Evolutionary conservation across 2,113 vertebrate genomes (phyloP).

Genomic region (Colinus virginianus): DNA sequence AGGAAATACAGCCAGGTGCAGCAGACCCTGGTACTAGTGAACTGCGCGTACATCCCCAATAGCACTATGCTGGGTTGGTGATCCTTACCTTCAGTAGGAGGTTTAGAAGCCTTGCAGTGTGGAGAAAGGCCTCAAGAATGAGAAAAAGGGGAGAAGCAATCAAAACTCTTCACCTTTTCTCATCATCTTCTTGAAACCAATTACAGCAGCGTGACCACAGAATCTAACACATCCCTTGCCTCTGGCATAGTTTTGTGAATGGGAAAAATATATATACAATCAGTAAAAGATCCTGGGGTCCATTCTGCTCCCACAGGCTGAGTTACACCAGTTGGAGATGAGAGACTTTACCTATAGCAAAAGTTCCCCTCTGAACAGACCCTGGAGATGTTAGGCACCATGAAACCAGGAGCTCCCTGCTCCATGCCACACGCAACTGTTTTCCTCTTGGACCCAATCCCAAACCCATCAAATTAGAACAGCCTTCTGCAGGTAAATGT

Average conservation of each 20-base stretch:
- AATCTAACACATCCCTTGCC: not conserved
- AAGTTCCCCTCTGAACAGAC: not conserved
- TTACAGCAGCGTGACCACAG: not conserved
- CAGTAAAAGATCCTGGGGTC: not conserved
- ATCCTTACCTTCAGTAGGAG: not conserved
- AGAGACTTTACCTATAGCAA: not conserved
- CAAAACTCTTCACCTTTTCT: not conserved
- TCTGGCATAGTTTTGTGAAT: not conserved
- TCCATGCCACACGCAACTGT: rapidly evolving
- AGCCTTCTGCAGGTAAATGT: not conserved
- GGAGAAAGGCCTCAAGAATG: not conserved
- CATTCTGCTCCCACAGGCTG: not conserved
- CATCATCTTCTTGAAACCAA: not conserved
- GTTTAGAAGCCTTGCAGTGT: not conserved
- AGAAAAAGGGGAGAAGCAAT: not conserved
- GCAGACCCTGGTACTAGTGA: not conserved
- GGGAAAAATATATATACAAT: not conserved
- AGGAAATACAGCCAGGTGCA: not conserved
- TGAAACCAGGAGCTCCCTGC: not conserved
- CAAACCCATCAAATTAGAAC: not conserved
- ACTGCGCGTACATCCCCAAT: not conserved
- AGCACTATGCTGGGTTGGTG: not conserved
- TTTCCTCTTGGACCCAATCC: not conserved
- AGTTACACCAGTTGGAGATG: rapidly evolving
- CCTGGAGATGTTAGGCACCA: not conserved